Conservation (phyloP, 2,113 vertebrate genomes). For the Crotophaga sulcirostris region DNA sequence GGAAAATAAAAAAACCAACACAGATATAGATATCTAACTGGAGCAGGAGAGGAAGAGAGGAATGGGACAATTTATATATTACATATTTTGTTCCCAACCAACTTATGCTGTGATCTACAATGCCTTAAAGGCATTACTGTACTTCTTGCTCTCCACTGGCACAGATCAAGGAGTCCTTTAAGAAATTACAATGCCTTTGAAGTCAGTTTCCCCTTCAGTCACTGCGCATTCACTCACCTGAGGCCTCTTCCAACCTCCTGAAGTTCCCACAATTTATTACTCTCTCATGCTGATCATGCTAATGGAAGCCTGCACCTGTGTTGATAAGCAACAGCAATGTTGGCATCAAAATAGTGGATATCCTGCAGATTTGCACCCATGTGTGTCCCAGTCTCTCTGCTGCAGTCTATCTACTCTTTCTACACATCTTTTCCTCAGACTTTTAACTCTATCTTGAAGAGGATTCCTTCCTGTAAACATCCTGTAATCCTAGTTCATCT, state of each 20-base stretch:
- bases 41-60: background rate
- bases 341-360: background rate
- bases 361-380: background rate
- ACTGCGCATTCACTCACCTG: background rate
- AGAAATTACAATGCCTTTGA: background rate
- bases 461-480: background rate
- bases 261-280: background rate
- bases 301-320: background rate
- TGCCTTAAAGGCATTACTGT: background rate
- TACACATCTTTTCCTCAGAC: background rate
- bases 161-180: background rate
- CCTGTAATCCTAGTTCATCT: background rate
- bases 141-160: background rate
- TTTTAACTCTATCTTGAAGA: background rate
- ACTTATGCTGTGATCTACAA: background rate
- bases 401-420: background rate
- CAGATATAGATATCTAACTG: background rate
- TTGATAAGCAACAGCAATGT: background rate
- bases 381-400: rapidly evolving
- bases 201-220: background rate
- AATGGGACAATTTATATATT: background rate
- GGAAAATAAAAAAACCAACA: background rate
- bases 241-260: background rate
- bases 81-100: background rate
- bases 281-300: background rate